Percentiles rank a stretch among this genome's conserved stretches.
phyloP scores from a whole-genome alignment of 2,113 vertebrate species.

The Percopsis transmontana region DNA sequence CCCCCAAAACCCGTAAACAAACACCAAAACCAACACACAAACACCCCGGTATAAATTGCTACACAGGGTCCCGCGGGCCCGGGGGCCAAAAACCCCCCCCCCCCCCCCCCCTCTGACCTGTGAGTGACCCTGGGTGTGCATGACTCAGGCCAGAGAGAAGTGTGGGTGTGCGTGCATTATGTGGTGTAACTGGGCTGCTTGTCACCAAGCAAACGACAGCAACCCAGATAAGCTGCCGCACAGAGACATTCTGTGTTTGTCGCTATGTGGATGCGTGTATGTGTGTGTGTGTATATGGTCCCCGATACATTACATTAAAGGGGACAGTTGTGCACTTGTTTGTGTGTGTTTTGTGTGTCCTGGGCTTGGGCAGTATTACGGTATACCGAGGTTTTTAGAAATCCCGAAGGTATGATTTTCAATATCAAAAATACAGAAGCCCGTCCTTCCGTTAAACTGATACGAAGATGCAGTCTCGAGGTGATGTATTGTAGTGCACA shows the following conservation, averaged over 20 bases:
- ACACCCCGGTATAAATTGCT: neutral
- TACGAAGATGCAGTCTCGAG: too few species aligned
- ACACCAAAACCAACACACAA: constrained; percentile 14
- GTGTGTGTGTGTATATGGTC: neutral
- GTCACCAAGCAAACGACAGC: constrained; percentile 5
- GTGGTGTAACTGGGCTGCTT: neutral
- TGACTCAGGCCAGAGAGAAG: neutral
- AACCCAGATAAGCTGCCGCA: constrained; percentile 6
- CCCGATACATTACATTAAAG: too few species aligned
- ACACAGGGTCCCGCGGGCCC: too few species aligned
- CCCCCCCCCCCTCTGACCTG: neutral
- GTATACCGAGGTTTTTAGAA: too few species aligned
- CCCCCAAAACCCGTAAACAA: neutral
- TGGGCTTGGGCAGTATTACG: too few species aligned
- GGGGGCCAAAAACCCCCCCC: neutral
- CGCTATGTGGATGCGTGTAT: neutral
- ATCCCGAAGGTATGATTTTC: too few species aligned
- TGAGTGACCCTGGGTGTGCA: neutral
- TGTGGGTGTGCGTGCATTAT: too few species aligned
- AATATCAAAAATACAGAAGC: too few species aligned
- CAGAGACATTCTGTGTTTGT: constrained; percentile 7
- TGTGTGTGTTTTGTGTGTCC: neutral
- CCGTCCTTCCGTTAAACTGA: too few species aligned
- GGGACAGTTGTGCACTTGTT: neutral
- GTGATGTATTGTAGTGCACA: too few species aligned